Evolutionary conservation across 1,140 invertebrate species (phyloP).

Genomic region (Akabosia matsudoensis): DNA sequence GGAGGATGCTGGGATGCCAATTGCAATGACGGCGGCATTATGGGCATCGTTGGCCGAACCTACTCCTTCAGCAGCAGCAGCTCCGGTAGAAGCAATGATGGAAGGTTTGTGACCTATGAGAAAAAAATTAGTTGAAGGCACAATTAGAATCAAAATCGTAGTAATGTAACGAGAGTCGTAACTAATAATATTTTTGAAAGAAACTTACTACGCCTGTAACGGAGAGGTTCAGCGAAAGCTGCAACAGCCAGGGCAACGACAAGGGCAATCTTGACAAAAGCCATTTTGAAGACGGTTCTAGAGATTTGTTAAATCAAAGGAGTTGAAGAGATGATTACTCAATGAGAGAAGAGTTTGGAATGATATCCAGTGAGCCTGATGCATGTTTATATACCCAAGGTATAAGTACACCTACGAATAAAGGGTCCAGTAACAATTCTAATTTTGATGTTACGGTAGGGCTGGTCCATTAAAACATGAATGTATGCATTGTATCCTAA

Average conservation of each 20-base stretch:
- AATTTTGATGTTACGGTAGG: neutral
- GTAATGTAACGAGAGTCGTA: neutral
- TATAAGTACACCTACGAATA: neutral
- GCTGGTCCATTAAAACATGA: neutral
- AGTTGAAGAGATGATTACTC: neutral
- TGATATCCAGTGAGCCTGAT: neutral
- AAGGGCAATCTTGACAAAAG: neutral
- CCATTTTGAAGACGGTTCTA: neutral
- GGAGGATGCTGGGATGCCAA: neutral
- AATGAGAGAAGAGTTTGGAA: neutral
- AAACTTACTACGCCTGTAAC: conserved; percentile 16
- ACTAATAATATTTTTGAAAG: too few relatives aligned
- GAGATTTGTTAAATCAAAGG: neutral
- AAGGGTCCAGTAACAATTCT: neutral
- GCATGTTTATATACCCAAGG: neutral
- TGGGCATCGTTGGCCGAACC: neutral
- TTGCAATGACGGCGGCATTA: neutral
- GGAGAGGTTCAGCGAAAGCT: conserved; percentile 9
- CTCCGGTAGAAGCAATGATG: neutral
- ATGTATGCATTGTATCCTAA: neutral
- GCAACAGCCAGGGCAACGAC: conserved; percentile 7
- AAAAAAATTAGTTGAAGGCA: neutral
- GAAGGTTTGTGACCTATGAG: neutral
- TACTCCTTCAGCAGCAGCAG: neutral
- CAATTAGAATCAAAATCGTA: neutral